A percentile compares a stretch with the other conserved stretches of the same genome.
These are phyloP conservation scores for Drosophila crucigera DNA, from an alignment of 2,888 invertebrate genomes.

Conservation along the genomic window DNA sequence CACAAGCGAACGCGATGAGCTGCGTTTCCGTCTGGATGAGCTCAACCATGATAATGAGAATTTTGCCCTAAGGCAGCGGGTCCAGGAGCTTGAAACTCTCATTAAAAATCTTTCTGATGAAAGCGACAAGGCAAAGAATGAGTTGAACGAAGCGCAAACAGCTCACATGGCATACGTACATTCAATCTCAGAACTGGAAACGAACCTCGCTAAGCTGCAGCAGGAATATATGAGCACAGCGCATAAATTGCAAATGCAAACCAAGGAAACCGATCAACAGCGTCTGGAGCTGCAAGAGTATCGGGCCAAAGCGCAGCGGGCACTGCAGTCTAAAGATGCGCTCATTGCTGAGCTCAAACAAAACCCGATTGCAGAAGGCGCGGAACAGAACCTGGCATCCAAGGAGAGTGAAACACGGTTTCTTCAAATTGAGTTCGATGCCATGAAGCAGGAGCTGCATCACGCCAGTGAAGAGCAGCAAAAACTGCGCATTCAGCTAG, in stretches of 20 bases:
- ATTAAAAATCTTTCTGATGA: slow-evolving; percentile 69
- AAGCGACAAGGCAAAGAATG: slow-evolving; percentile 70
- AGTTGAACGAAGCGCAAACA: slow-evolving; percentile 62
- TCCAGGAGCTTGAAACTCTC: slow-evolving; percentile 72
- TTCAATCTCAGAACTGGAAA: slow-evolving; percentile 83
- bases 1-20: slow-evolving; percentile 79
- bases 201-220: slow-evolving; percentile 85
- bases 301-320: slow-evolving; percentile 91
- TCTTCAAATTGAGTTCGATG: slow-evolving; percentile 88
- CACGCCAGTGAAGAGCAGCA: slow-evolving; percentile 73
- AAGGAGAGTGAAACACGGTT: slow-evolving; percentile 72
- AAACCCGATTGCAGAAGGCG: slow-evolving; percentile 34
- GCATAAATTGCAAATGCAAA: slow-evolving; percentile 86
- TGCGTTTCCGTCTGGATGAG: slow-evolving; percentile 69
- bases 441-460: slow-evolving; percentile 85
- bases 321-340: slow-evolving; percentile 91
- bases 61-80: slow-evolving; percentile 62
- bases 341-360: slow-evolving; percentile 88
- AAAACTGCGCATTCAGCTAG: slow-evolving; percentile 68
- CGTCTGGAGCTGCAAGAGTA: slow-evolving; percentile 90
- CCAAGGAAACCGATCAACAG: slow-evolving; percentile 85
- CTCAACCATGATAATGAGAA: slow-evolving; percentile 78
- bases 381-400: slow-evolving; percentile 43
- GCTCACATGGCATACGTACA: slow-evolving; percentile 79
- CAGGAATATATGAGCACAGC: slow-evolving; percentile 85